Evolutionary conservation across 2,888 invertebrate species (phyloP).

Genomic region (Liposcelis brunnea): DNA sequence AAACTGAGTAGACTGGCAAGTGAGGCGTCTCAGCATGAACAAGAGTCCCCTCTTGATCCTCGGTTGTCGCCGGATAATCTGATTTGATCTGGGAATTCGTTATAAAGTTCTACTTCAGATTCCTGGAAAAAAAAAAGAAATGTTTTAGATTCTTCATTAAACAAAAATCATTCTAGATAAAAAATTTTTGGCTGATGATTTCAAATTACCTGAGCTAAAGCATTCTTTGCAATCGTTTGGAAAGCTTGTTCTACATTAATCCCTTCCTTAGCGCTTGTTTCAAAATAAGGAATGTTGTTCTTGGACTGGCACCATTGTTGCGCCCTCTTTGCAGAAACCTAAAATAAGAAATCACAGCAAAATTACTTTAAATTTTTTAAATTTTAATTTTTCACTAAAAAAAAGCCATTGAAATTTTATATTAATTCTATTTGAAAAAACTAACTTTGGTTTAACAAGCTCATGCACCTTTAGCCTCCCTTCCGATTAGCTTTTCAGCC

Average conservation of each 20-base stretch:
- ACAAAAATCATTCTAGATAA: background rate
- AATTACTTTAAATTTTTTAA: slow-evolving; percentile 6
- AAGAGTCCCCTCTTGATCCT: slow-evolving; percentile 13
- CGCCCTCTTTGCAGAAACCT: slow-evolving; percentile 73
- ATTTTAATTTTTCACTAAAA: slow-evolving; percentile 8
- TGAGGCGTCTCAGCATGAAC: slow-evolving; percentile 8
- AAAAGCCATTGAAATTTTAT: slow-evolving; percentile 6
- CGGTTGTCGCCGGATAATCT: slow-evolving; percentile 61
- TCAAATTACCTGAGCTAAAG: slow-evolving; percentile 65
- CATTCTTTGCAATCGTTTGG: slow-evolving; percentile 96
- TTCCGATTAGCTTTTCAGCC: too few species aligned
- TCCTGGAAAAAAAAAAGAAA: slow-evolving; percentile 22
- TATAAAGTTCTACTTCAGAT: slow-evolving; percentile 69
- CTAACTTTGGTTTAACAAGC: too few species aligned
- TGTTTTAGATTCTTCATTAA: too few species aligned
- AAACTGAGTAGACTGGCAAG: too few species aligned
- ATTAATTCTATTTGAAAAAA: too few species aligned
- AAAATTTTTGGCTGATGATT: background rate
- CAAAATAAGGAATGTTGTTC: slow-evolving; percentile 97
- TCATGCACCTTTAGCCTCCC: too few species aligned
- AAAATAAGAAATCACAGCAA: slow-evolving; percentile 12
- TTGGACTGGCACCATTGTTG: slow-evolving; percentile 99
- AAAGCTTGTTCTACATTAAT: slow-evolving; percentile 95
- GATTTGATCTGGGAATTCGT: slow-evolving; percentile 96
- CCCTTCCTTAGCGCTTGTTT: slow-evolving; percentile 59